phyloP scores from a whole-genome alignment of 2,113 vertebrate species.

The Gorsachius goisagi region DNA sequence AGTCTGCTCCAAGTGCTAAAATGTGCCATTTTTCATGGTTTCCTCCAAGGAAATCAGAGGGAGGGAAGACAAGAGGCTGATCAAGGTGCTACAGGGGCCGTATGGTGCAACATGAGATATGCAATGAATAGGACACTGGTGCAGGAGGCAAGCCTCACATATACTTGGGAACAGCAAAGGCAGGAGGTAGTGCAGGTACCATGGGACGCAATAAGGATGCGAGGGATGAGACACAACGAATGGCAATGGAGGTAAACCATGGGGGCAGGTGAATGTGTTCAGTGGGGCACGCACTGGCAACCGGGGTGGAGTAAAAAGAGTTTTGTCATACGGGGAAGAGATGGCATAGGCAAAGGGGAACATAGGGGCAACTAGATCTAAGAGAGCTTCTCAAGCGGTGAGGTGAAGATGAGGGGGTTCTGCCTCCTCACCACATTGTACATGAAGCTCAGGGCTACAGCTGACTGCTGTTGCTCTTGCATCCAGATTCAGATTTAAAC shows the following conservation, averaged over 20 bases:
- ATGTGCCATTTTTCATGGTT: background rate
- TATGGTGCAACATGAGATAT: background rate
- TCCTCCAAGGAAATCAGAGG: background rate
- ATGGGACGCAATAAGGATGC: background rate
- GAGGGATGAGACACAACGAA: background rate
- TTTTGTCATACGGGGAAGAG: background rate
- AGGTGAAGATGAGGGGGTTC: background rate
- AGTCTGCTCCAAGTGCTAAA: background rate
- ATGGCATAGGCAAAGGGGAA: background rate
- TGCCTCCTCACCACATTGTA: background rate
- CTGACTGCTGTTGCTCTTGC: background rate
- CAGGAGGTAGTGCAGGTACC: background rate
- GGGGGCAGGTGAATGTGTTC: accelerated
- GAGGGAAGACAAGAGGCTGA: background rate
- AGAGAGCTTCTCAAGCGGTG: background rate
- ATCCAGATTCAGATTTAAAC: background rate
- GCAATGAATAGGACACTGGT: background rate
- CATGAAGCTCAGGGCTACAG: background rate
- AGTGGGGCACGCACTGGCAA: background rate
- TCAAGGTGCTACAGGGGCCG: background rate
- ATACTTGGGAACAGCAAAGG: background rate
- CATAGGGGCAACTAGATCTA: background rate
- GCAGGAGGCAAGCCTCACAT: background rate
- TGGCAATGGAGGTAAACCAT: background rate
- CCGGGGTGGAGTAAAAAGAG: background rate